Conservation (phyloP, 2,888 invertebrate genomes). For the Phlogophora meticulosa region DNA sequence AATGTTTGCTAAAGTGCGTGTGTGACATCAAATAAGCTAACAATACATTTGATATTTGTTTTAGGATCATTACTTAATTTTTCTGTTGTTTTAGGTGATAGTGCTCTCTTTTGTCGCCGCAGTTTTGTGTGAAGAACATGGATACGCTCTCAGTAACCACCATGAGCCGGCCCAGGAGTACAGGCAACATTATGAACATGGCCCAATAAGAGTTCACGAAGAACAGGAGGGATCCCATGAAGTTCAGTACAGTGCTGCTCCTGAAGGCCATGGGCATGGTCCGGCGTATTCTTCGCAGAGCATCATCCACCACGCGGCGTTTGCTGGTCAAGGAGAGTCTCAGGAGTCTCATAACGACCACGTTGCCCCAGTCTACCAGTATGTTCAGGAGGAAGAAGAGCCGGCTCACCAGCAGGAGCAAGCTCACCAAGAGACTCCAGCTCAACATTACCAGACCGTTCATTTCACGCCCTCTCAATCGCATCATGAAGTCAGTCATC, state of each 20-base stretch:
- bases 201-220: constrained; percentile 68
- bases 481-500: constrained; percentile 68
- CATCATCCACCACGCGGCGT: constrained; percentile 74
- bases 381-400: constrained; percentile 71
- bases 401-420: constrained; percentile 54
- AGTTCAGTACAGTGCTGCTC: constrained; percentile 49
- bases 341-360: constrained; percentile 75
- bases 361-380: constrained; percentile 77
- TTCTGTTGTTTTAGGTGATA: constrained; percentile 77
- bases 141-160: constrained; percentile 75
- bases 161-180: constrained; percentile 78
- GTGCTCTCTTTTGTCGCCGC: constrained; percentile 74
- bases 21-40: constrained; percentile 45
- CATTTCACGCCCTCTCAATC: constrained; percentile 65
- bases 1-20: constrained; percentile 87
- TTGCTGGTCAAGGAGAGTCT: constrained; percentile 73
- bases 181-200: constrained; percentile 73
- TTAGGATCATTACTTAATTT: constrained; percentile 20
- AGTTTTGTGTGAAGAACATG: constrained; percentile 76
- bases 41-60: constrained; percentile 42
- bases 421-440: constrained; percentile 52
- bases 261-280: constrained; percentile 66
- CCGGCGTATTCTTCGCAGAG: constrained; percentile 79
- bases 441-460: constrained; percentile 63
- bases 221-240: constrained; percentile 66